phyloP scores from a whole-genome alignment of 2,113 vertebrate genomes.

The Acrocephalus kingi region DNA sequence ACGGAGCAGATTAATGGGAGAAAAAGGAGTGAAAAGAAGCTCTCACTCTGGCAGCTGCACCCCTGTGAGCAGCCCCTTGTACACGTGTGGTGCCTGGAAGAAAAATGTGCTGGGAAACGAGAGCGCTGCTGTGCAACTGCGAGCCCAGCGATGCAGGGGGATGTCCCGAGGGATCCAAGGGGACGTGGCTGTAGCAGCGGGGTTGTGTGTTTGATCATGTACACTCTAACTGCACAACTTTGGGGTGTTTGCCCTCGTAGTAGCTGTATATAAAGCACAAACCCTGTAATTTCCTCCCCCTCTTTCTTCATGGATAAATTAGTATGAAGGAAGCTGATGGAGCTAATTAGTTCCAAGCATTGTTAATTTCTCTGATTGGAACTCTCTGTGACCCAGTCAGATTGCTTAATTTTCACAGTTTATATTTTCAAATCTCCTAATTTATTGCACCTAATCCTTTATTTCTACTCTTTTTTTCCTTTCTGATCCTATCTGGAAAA shows the following conservation, averaged over 20 bases:
- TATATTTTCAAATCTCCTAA: neutral
- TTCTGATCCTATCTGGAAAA: neutral
- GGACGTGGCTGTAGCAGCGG: rapidly evolving
- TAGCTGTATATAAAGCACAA: neutral
- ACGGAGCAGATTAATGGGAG: neutral
- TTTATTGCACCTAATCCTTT: slow-evolving; percentile 1
- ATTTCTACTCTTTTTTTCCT: neutral
- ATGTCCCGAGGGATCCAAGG: neutral
- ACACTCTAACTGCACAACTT: neutral
- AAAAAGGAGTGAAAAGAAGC: slow-evolving; percentile 35
- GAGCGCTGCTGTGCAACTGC: neutral
- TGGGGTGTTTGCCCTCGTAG: neutral
- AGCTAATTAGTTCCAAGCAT: slow-evolving; percentile 29
- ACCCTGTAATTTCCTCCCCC: neutral
- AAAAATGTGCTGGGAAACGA: neutral
- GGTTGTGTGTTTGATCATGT: rapidly evolving
- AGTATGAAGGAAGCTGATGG: neutral
- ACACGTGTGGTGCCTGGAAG: neutral
- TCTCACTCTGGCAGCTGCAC: neutral
- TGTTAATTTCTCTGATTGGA: slow-evolving; percentile 19
- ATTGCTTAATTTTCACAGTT: neutral
- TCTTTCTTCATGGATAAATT: neutral
- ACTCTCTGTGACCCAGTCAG: neutral
- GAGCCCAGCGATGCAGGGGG: rapidly evolving
- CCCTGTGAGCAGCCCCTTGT: neutral